These are phyloP conservation scores for Galemys pyrenaicus DNA, from an alignment of 2,113 vertebrate genomes.

Conservation along the genomic window DNA sequence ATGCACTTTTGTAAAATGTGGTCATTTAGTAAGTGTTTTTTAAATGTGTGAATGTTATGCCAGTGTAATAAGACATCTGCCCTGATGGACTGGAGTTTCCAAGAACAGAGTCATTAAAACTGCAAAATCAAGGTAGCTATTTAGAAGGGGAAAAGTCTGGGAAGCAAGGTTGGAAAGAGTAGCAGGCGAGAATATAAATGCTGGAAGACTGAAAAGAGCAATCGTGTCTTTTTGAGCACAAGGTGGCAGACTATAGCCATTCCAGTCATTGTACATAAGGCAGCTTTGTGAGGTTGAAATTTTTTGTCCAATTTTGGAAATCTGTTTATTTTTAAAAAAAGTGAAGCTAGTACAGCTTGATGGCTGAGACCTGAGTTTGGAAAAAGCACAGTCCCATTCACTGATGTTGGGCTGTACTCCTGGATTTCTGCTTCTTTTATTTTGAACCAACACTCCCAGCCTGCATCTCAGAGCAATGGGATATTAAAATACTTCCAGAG, in stretches of 20 bases:
- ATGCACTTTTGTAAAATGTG: neutral
- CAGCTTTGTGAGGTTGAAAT: neutral
- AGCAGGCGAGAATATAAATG: neutral
- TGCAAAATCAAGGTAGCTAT: neutral
- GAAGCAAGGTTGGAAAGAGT: neutral
- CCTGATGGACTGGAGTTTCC: neutral
- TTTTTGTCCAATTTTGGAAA: neutral
- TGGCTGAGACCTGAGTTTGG: neutral
- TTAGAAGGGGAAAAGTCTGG: neutral
- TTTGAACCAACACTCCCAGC: neutral
- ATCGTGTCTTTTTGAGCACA: slow-evolving; percentile 52
- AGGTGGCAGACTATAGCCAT: slow-evolving; percentile 51
- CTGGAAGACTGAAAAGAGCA: neutral
- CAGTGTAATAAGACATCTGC: neutral
- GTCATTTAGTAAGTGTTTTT: neutral
- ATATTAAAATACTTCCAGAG: neutral
- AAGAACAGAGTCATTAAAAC: neutral
- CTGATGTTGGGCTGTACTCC: neutral
- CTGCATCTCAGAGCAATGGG: neutral
- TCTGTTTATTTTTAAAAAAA: neutral
- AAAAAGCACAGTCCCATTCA: neutral
- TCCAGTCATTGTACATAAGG: neutral
- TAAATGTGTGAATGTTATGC: neutral
- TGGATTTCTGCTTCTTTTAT: neutral
- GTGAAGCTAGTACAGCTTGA: neutral